These are phyloP conservation scores for Moxostoma hubbsi DNA, from an alignment of 2,797 vertebrate genomes.

Conservation along the genomic window DNA sequence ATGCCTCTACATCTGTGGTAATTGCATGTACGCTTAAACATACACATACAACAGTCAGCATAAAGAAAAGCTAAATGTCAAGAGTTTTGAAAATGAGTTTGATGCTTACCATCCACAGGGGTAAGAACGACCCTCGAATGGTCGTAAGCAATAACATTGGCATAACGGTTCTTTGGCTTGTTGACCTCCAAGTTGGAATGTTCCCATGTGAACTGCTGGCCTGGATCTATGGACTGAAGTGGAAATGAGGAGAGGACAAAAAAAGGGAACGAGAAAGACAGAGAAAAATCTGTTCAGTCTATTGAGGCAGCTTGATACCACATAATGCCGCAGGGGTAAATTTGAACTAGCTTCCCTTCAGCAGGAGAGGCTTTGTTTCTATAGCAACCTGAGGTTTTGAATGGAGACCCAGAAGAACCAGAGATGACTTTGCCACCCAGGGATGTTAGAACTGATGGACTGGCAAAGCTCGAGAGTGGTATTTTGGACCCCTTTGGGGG, in stretches of 20 bases:
- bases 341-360: conserved; percentile 45
- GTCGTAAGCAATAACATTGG: conserved; percentile 96
- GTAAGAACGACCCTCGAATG: conserved; percentile 94
- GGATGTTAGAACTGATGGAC: conserved; percentile 31
- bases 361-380: conserved; percentile 53
- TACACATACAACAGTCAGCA: neutral
- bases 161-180: conserved; percentile 98
- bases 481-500: conserved; percentile 32
- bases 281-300: conserved; percentile 30
- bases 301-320: conserved; percentile 46
- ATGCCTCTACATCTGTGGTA: neutral
- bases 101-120: conserved; percentile 87
- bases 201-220: conserved; percentile 98
- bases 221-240: conserved; percentile 89
- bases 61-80: conserved; percentile 39
- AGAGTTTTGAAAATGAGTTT: conserved; percentile 14
- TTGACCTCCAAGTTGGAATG: conserved; percentile 97
- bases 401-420: conserved; percentile 35
- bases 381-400: conserved; percentile 50
- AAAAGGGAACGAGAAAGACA: conserved; percentile 20
- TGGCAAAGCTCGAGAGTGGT: conserved; percentile 28
- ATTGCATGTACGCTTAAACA: conserved; percentile 17
- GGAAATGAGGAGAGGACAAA: conserved; percentile 26
- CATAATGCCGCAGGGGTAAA: conserved; percentile 43
- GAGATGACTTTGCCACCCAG: conserved; percentile 32